Conservation (phyloP, 53 echinoderm and acorn worm genomes). For the Patiria pectinifera region DNA sequence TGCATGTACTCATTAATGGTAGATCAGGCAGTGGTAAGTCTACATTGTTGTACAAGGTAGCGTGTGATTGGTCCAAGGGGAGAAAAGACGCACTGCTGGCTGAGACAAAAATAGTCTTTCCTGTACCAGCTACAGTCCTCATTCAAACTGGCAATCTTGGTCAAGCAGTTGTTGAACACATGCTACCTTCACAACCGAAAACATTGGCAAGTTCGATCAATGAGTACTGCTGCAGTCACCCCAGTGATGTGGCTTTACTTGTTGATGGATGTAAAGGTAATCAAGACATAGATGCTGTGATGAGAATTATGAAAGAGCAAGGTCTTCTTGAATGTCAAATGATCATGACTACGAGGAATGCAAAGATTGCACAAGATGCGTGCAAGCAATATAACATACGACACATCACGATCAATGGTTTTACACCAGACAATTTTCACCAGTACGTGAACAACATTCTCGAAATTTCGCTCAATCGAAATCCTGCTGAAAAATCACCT, state of each 20-base stretch:
- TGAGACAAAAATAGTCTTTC: neutral
- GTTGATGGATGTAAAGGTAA: too few species aligned
- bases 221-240: neutral
- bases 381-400: neutral
- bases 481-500: too few species aligned
- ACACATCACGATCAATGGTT: neutral
- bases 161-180: neutral
- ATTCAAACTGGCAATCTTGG: too few species aligned
- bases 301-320: too few species aligned
- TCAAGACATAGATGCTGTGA: too few species aligned
- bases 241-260: neutral
- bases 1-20: neutral
- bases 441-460: neutral
- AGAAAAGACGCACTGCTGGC: neutral
- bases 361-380: neutral
- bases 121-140: too few species aligned
- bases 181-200: too few species aligned
- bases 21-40: slow-evolving; percentile 24
- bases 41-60: neutral
- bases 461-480: neutral
- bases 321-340: neutral
- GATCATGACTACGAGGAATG: slow-evolving; percentile 3
- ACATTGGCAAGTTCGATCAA: too few species aligned
- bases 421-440: too few species aligned
- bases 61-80: neutral